phyloP scores from a whole-genome alignment of 1,140 invertebrate species.

The Drosophila repletoides region DNA sequence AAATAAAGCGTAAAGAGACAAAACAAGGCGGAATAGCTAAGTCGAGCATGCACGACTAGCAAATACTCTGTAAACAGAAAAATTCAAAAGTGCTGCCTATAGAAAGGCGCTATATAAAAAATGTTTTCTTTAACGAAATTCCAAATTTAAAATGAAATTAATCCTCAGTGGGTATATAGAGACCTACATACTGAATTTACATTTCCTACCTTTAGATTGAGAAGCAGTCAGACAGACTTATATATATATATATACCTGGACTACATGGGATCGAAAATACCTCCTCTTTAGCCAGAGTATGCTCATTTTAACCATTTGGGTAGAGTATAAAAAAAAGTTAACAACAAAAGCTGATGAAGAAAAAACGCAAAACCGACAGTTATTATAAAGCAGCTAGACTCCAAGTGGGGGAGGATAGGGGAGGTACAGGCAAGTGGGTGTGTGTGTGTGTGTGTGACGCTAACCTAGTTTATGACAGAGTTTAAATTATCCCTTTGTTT shows the following conservation, averaged over 20 bases:
- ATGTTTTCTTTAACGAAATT: too few relatives aligned
- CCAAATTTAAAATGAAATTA: too few relatives aligned
- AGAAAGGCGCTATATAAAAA: too few relatives aligned
- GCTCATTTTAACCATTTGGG: background rate
- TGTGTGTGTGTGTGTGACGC: slow-evolving; percentile 50
- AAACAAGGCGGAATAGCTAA: background rate
- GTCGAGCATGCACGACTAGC: background rate
- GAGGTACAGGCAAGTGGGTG: slow-evolving; percentile 11
- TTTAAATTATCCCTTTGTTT: slow-evolving; percentile 80
- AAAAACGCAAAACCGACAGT: slow-evolving; percentile 76
- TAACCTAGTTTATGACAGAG: slow-evolving; percentile 79
- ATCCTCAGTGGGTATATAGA: too few relatives aligned
- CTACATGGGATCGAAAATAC: too few relatives aligned
- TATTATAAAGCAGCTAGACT: slow-evolving; percentile 62
- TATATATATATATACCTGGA: too few relatives aligned
- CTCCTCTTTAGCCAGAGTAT: too few relatives aligned
- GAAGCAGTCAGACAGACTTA: too few relatives aligned
- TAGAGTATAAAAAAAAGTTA: slow-evolving; percentile 42
- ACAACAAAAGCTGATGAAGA: slow-evolving; percentile 69
- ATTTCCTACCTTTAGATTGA: too few relatives aligned
- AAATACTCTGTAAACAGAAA: background rate
- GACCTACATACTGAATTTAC: too few relatives aligned
- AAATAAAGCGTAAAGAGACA: slow-evolving; percentile 6
- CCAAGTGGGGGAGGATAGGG: background rate
- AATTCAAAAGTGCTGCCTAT: background rate